Evolutionary conservation across 2,888 invertebrate genomes (phyloP).

Genomic region (Epsilonema sp.): DNA sequence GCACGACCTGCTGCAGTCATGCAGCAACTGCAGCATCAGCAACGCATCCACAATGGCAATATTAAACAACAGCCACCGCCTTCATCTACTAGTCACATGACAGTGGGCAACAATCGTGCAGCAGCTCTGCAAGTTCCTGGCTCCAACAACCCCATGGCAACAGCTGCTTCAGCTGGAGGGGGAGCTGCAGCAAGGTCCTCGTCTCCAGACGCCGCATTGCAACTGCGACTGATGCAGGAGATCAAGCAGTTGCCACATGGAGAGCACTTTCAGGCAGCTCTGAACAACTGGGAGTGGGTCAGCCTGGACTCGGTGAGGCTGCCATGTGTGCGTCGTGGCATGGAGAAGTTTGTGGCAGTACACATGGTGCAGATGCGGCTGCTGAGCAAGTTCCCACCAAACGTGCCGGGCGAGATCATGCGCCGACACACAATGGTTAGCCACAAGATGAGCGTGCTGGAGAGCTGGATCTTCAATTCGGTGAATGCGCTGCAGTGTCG

Average conservation of each 20-base stretch:
- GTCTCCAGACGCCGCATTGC: background rate
- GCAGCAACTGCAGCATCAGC: no score
- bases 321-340: background rate
- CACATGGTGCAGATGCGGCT: constrained; percentile 20
- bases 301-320: background rate
- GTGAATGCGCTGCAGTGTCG: constrained; percentile 16
- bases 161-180: background rate
- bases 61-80: no score
- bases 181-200: background rate
- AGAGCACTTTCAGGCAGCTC: constrained; percentile 7
- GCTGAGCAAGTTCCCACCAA: constrained; percentile 18
- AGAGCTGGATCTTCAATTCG: constrained; percentile 19
- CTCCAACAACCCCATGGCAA: no score
- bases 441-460: constrained; percentile 15
- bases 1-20: no score
- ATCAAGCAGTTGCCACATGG: constrained; percentile 8
- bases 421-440: constrained; percentile 15
- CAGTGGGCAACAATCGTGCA: no score
- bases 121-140: no score
- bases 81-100: no score
- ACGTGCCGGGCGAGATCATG: constrained; percentile 14
- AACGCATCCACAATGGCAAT: no score
- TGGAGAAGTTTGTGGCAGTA: constrained; percentile 13
- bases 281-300: constrained; percentile 9
- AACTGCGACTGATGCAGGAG: constrained; percentile 4